These are phyloP conservation scores for Coleophora deauratella DNA, from an alignment of 2,888 invertebrate genomes.

Conservation along the genomic window DNA sequence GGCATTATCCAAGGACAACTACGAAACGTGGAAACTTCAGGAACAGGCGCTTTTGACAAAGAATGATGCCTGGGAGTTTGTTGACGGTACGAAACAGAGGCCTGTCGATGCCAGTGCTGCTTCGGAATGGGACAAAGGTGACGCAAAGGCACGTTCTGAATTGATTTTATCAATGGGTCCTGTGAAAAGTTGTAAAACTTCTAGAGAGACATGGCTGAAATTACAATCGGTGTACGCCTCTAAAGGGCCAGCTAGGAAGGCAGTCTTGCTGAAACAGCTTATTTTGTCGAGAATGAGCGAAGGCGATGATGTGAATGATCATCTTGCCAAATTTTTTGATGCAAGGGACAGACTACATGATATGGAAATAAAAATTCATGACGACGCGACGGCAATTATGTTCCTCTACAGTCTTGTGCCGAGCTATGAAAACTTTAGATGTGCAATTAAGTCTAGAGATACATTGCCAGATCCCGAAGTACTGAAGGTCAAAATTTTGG, in stretches of 20 bases:
- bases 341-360: background rate
- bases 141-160: background rate
- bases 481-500: slow-evolving; percentile 1
- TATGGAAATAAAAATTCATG: background rate
- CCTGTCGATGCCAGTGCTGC: background rate
- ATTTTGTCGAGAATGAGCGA: slow-evolving; percentile 1
- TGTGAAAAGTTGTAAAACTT: background rate
- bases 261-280: slow-evolving; percentile 1
- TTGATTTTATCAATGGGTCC: too few species aligned
- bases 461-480: slow-evolving; percentile 1
- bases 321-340: background rate
- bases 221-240: slow-evolving; percentile 1
- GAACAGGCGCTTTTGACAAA: background rate
- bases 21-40: background rate
- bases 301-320: background rate
- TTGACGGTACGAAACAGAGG: background rate
- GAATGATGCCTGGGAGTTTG: background rate
- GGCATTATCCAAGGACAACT: background rate
- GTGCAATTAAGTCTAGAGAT: slow-evolving; percentile 2
- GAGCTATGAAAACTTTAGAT: slow-evolving; percentile 1
- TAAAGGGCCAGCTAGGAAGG: slow-evolving; percentile 2
- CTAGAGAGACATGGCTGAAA: slow-evolving; percentile 1
- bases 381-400: background rate
- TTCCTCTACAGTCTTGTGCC: background rate
- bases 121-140: background rate